Percentiles rank a stretch among this genome's conserved stretches.
Evolutionary conservation across 1,140 invertebrate species (phyloP).

Genomic region (Drosophila insularis): DNA sequence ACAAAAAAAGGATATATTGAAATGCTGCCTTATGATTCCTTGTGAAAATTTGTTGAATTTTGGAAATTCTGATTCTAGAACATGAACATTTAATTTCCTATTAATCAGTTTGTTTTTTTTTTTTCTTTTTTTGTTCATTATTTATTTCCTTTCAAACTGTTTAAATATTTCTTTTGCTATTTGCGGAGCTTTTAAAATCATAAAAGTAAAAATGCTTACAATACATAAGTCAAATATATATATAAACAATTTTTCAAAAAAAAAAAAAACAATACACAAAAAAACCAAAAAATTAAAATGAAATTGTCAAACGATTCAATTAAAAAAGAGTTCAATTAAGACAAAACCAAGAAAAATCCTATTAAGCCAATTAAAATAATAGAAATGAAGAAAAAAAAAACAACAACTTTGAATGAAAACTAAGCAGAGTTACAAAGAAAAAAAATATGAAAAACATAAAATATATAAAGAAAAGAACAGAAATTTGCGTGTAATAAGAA

Average conservation of each 20-base stretch:
- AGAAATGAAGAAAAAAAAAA: constrained; percentile 56
- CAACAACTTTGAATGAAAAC: constrained; percentile 31
- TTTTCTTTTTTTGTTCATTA: constrained; percentile 40
- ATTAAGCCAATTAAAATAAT: constrained; percentile 76
- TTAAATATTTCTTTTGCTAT: constrained; percentile 54
- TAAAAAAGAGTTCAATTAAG: constrained; percentile 37
- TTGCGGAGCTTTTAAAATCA: constrained; percentile 58
- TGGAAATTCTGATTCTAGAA: constrained; percentile 18
- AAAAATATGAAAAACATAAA: neutral
- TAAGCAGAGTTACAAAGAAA: constrained; percentile 30
- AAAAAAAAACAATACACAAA: constrained; percentile 2
- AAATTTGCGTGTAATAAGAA: constrained; percentile 4
- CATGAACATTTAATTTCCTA: constrained; percentile 40
- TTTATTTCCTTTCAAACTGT: constrained; percentile 2
- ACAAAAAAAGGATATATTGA: constrained; percentile 30
- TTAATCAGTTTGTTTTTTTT: constrained; percentile 48
- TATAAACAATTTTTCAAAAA: constrained; percentile 12
- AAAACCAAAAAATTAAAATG: constrained; percentile 1
- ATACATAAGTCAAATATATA: constrained; percentile 8
- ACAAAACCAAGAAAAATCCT: constrained; percentile 61
- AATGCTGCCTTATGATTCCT: constrained; percentile 82
- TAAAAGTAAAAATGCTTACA: constrained; percentile 15
- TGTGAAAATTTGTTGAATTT: constrained; percentile 59
- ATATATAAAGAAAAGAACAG: neutral
- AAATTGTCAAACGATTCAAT: constrained; percentile 75